Conservation (phyloP, 2,888 invertebrate genomes). For the Clunio marinus region DNA sequence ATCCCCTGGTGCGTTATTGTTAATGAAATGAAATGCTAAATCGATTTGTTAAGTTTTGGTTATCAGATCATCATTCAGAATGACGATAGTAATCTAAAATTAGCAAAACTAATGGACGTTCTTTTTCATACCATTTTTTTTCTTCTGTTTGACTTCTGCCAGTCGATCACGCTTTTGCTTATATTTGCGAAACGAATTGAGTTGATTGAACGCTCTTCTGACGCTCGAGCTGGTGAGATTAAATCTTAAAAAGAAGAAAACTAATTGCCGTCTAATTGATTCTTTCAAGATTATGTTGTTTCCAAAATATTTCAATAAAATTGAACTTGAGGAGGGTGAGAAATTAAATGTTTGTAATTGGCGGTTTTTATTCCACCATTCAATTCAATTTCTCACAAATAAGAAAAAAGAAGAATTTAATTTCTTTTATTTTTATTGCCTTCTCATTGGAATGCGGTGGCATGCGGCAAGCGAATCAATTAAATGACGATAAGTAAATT, state of each 20-base stretch:
- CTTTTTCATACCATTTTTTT: neutral
- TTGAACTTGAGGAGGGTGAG: too few species aligned
- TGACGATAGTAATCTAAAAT: constrained; percentile 21
- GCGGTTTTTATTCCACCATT: too few species aligned
- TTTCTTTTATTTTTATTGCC: too few species aligned
- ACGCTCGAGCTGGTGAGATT: neutral
- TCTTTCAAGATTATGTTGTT: neutral
- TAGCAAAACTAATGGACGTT: neutral
- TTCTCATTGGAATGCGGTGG: too few species aligned
- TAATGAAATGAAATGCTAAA: neutral
- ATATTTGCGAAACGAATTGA: neutral
- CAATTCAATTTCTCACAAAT: too few species aligned
- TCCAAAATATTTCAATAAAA: neutral
- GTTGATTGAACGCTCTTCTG: neutral
- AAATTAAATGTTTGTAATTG: too few species aligned
- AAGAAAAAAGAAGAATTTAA: too few species aligned
- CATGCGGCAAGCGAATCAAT: too few species aligned
- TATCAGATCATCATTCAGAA: constrained; percentile 15
- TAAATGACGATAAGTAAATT: too few species aligned
- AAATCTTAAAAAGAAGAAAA: neutral
- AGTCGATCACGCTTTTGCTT: constrained; percentile 1
- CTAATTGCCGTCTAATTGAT: constrained; percentile 18
- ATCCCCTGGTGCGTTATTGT: constrained; percentile 20
- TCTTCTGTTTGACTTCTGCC: neutral
- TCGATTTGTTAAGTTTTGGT: too few species aligned